A percentile compares a stretch with the other conserved stretches of the same genome.
These are phyloP conservation scores for Drosophila algonquin DNA, from an alignment of 2,888 invertebrate genomes.

Conservation along the genomic window DNA sequence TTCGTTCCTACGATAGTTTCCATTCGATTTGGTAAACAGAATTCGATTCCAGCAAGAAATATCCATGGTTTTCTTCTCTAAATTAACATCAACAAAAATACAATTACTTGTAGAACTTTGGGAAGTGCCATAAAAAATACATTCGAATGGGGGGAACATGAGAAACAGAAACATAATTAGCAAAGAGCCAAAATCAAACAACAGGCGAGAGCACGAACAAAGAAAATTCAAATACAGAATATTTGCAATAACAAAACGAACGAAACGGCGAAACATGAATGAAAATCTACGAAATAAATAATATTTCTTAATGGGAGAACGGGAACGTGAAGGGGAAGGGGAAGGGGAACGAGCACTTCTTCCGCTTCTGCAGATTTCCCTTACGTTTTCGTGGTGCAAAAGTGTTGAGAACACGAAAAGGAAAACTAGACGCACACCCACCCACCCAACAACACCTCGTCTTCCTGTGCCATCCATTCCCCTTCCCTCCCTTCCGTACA, in stretches of 20 bases:
- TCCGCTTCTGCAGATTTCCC: constrained; percentile 13
- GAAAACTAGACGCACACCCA: constrained; percentile 32
- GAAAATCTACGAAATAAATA: constrained; percentile 71
- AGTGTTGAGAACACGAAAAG: constrained; percentile 37
- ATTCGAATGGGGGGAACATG: background rate
- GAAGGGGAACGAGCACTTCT: constrained; percentile 2
- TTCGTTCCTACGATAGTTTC: background rate
- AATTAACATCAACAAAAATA: constrained; percentile 17
- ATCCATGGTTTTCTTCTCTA: constrained; percentile 22
- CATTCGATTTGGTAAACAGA: constrained; percentile 9
- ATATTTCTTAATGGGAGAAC: constrained; percentile 41
- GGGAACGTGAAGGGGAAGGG: no score
- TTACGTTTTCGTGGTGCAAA: constrained; percentile 8
- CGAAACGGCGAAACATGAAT: constrained; percentile 69
- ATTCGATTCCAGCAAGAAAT: constrained; percentile 23
- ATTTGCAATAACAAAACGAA: constrained; percentile 36
- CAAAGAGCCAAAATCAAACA: background rate
- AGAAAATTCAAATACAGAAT: constrained; percentile 28
- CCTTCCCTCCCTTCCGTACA: background rate
- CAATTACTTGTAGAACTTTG: constrained; percentile 28
- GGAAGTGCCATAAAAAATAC: constrained; percentile 26
- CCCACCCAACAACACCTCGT: background rate
- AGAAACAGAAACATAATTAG: constrained; percentile 41
- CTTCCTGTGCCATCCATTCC: constrained; percentile 16
- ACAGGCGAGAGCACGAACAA: constrained; percentile 18